Conservation (phyloP, 2,113 vertebrate species). For the Ceyx melanurus region DNA sequence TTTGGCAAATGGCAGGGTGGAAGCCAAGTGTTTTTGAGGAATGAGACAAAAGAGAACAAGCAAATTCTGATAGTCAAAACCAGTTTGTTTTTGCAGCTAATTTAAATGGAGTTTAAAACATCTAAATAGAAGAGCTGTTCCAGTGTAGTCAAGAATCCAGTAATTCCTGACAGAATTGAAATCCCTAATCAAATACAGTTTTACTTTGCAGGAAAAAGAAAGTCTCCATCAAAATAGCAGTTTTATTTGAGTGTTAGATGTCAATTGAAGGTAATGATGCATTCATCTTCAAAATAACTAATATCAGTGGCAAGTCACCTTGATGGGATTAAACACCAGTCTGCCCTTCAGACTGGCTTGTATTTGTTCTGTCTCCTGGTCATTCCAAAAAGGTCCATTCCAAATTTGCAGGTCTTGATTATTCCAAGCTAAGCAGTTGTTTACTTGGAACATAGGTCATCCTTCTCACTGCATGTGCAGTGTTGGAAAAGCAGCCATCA, state of each 20-base stretch:
- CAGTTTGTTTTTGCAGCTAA: background rate
- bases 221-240: background rate
- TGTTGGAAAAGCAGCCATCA: background rate
- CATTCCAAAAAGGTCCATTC: background rate
- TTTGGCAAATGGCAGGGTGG: background rate
- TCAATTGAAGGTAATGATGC: background rate
- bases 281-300: background rate
- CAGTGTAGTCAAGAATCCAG: background rate
- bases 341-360: background rate
- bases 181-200: background rate
- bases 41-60: background rate
- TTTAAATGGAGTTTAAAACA: background rate
- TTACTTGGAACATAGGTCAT: background rate
- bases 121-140: background rate
- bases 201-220: background rate
- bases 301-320: background rate
- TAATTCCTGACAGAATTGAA: background rate
- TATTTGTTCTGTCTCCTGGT: background rate
- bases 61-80: background rate
- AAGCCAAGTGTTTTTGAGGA: background rate
- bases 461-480: background rate
- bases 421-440: background rate
- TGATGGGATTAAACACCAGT: background rate
- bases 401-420: background rate
- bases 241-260: background rate